Evolutionary conservation across 2,888 invertebrate genomes (phyloP).

Genomic region (Eristalinus sepulchralis): DNA sequence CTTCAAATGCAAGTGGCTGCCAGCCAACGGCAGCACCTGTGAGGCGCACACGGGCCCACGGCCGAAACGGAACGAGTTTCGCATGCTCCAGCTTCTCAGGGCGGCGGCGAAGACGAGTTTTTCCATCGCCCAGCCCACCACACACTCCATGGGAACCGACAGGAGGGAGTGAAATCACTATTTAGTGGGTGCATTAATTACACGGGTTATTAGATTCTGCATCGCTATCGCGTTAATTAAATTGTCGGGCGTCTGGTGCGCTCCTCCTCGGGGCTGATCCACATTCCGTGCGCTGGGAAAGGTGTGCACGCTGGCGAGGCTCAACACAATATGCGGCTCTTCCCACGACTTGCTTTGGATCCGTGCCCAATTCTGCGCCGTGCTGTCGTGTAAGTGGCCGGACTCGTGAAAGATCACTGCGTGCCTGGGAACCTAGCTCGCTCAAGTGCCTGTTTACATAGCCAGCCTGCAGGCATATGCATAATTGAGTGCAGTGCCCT

Average conservation of each 20-base stretch:
- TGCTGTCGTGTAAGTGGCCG: conserved; percentile 1
- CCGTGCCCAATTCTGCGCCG: conserved; percentile 32
- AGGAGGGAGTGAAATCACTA: conserved; percentile 59
- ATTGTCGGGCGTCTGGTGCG: conserved; percentile 33
- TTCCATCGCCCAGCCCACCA: not conserved
- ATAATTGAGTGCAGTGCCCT: conserved; percentile 53
- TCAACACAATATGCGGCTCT: conserved; percentile 39
- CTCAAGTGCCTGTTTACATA: conserved; percentile 43
- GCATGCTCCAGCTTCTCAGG: conserved; percentile 47
- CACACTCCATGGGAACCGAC: conserved; percentile 28
- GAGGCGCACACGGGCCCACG: not conserved
- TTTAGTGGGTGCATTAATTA: conserved; percentile 69
- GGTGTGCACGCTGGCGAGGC: not conserved
- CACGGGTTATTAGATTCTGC: conserved; percentile 69
- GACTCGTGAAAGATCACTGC: conserved; percentile 65
- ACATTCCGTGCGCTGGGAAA: conserved; percentile 52
- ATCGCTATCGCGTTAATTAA: conserved; percentile 63
- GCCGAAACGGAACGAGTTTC: conserved; percentile 50
- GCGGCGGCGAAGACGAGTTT: conserved; percentile 30
- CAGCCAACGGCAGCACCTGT: conserved; percentile 3
- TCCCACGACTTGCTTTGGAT: conserved; percentile 63
- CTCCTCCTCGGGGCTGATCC: conserved; percentile 33
- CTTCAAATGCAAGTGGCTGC: conserved; percentile 40
- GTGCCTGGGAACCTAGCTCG: conserved; percentile 61
- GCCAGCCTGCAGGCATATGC: not conserved